phyloP scores from a whole-genome alignment of 2,113 vertebrate species.

The Genyomyrus donnyi region DNA sequence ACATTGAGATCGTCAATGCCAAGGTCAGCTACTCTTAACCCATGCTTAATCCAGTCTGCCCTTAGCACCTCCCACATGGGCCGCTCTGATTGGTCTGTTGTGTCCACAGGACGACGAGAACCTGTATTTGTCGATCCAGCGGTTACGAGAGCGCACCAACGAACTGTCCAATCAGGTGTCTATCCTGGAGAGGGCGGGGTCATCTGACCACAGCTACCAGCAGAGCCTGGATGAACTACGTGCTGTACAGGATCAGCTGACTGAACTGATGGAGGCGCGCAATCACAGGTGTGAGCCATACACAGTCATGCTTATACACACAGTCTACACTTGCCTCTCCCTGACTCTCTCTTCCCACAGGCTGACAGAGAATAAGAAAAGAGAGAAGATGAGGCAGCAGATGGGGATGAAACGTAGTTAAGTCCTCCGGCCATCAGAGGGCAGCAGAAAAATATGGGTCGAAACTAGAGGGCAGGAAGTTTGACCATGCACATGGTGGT shows the following conservation, averaged over 20 bases:
- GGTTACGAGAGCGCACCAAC: conserved; percentile 68
- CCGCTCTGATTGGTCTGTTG: not conserved
- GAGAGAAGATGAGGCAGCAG: conserved; percentile 66
- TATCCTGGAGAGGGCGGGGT: conserved; percentile 64
- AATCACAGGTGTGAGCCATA: conserved; percentile 39
- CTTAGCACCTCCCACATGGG: not conserved
- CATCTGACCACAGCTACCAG: conserved; percentile 68
- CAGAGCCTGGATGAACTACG: conserved; percentile 71
- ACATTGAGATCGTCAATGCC: conserved; percentile 75
- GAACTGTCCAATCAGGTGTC: conserved; percentile 74
- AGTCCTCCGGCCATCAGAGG: conserved; percentile 24
- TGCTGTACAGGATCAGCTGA: conserved; percentile 67
- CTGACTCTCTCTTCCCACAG: conserved; percentile 37
- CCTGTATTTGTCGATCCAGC: conserved; percentile 77
- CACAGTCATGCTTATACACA: conserved; percentile 14
- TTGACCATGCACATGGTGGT: not conserved
- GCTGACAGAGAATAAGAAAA: conserved; percentile 74
- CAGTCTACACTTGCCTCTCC: not conserved
- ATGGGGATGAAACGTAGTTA: conserved; percentile 68
- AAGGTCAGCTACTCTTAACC: conserved; percentile 56
- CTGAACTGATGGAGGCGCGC: conserved; percentile 73
- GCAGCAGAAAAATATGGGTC: not conserved
- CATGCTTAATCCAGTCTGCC: not conserved
- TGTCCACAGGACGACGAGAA: conserved; percentile 71
- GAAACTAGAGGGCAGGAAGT: not conserved